Evolutionary conservation across 2,888 invertebrate species (phyloP), one percentile per base, ranked within the genome.

Genomic region (Synergus umbraculus): DNA sequence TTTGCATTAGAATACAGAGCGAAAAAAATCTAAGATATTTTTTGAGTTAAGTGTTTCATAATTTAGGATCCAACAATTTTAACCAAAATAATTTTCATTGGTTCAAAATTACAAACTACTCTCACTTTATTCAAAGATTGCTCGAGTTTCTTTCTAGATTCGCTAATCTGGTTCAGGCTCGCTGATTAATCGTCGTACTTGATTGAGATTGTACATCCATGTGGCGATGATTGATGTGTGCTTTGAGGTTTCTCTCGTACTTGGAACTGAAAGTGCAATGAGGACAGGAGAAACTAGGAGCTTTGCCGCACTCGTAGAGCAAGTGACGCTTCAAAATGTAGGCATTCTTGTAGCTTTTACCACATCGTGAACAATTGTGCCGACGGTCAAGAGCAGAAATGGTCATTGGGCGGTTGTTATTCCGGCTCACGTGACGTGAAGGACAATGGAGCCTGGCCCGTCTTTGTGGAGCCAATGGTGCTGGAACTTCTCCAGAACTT

Each of bases 321-420:
- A 93, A 90, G 84, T 95, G 95, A 15, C 95, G 92, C 86, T 94
- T 94, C 79, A 95, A 90, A 84, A 95, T 95, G 65, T 95, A 94
- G 85, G 94, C 94, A 82, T 94, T 94, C 87, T 94, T 93, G 90
- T 95, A 95, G 83, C 93, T 94, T 91, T 94, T 94, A 83, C 93
- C 93, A 87, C 95, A 95, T 18, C 94, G 93, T 73, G 92, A 92
- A 87, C 95, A 95, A 82, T 93, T 90, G 83, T 92, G 92, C 10
- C 92, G 91, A 5, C 91, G 89, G 76, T 90, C 90, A 77, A 89
- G 90, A 29, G 60, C 82, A 58, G 79, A 86, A 63, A 88, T 88
- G 29, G 87, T 82, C 79, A 89, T 79, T 41, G 89, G 85, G 3
- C 88, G 86, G 81, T 89, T 89, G 84, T 88, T 90, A 85, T 87